A percentile compares a stretch with the other conserved stretches of the same genome.
These are phyloP conservation scores for Oceanites oceanicus DNA, from an alignment of 2,113 vertebrate genomes.

Conservation along the genomic window DNA sequence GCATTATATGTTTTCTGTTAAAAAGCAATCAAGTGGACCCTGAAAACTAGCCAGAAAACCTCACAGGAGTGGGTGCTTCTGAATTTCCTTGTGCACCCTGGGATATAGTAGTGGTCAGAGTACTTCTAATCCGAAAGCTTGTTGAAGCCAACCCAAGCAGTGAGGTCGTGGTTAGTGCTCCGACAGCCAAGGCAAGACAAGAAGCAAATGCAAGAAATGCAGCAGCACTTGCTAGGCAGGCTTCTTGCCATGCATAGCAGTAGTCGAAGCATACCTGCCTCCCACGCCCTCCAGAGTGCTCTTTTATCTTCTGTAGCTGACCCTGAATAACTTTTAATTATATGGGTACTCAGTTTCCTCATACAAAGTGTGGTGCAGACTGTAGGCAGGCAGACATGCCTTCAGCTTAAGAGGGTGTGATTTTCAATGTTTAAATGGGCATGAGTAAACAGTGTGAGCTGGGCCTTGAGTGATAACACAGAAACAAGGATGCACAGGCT, in stretches of 20 bases:
- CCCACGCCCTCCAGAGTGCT: not conserved
- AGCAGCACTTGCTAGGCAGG: not conserved
- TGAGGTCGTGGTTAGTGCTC: not conserved
- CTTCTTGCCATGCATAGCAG: not conserved
- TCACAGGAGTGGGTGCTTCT: not conserved
- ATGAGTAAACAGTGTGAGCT: not conserved
- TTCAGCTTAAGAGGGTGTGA: not conserved
- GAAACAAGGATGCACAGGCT: not conserved
- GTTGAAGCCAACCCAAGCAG: not conserved
- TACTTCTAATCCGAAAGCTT: not conserved
- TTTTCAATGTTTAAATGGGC: not conserved
- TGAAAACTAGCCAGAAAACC: not conserved
- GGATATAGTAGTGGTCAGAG: not conserved
- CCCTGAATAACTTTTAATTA: not conserved
- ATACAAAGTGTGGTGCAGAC: not conserved
- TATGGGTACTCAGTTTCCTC: not conserved
- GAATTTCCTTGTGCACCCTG: not conserved
- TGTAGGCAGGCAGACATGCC: not conserved
- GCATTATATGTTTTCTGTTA: not conserved
- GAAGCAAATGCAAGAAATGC: not conserved
- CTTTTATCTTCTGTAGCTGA: not conserved
- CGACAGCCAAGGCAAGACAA: not conserved
- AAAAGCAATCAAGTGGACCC: not conserved
- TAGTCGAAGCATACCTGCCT: not conserved
- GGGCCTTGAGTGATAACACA: not conserved